Conservation (phyloP, 2,797 vertebrate species). For the Phataginus tricuspis region DNA sequence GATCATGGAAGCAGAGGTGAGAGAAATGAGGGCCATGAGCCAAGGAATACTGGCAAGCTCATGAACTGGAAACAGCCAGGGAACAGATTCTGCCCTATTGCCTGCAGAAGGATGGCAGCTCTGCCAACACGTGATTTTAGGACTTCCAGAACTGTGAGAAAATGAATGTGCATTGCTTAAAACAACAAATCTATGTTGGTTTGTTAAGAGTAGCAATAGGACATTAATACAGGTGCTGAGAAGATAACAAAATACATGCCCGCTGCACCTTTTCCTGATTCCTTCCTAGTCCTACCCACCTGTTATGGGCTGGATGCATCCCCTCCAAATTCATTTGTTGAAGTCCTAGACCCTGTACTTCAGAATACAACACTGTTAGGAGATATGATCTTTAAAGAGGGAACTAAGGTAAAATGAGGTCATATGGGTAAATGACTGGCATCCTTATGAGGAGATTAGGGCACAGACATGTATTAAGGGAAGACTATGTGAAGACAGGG, state of each 20-base stretch:
- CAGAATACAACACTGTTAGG: background rate
- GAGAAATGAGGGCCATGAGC: fast-evolving
- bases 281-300: background rate
- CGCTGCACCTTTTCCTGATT: no score
- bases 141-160: background rate
- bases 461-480: background rate
- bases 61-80: background rate
- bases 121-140: background rate
- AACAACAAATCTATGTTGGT: background rate
- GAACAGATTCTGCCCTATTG: no score
- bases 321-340: background rate
- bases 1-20: background rate
- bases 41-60: background rate
- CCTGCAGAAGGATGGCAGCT: background rate
- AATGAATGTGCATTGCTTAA: background rate
- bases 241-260: background rate
- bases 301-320: background rate
- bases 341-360: background rate
- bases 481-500: background rate
- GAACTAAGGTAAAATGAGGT: background rate
- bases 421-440: background rate
- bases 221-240: background rate
- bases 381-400: background rate
- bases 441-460: background rate
- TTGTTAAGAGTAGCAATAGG: background rate